phyloP scores from a whole-genome alignment of 2,888 invertebrate genomes.

The Caenorhabditis sp. region DNA sequence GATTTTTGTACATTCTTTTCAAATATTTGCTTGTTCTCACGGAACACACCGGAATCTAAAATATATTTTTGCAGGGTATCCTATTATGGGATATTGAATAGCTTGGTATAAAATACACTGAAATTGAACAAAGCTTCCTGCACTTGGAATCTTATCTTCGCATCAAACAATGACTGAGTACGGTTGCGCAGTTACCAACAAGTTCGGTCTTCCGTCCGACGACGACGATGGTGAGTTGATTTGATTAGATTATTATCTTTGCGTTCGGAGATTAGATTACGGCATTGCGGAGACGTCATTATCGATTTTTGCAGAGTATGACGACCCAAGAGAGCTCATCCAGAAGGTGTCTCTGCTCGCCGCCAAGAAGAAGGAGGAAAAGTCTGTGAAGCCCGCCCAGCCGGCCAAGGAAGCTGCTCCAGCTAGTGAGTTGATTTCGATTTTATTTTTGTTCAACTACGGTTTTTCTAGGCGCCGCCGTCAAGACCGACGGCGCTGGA shows the following conservation, averaged over 20 bases:
- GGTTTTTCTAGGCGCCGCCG: conserved; percentile 32
- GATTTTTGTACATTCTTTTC: conserved; percentile 9
- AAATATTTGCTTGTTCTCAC: background rate
- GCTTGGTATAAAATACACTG: conserved; percentile 55
- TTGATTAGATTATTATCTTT: conserved; percentile 35
- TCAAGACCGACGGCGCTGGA: conserved; percentile 65
- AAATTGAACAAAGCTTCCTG: conserved; percentile 61
- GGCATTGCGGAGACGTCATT: background rate
- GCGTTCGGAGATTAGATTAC: conserved; percentile 8
- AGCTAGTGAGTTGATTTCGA: conserved; percentile 40
- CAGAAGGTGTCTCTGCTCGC: conserved; percentile 62
- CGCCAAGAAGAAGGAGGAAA: conserved; percentile 73
- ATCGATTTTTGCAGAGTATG: conserved; percentile 70
- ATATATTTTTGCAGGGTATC: conserved; percentile 55
- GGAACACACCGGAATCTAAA: background rate
- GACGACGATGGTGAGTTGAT: conserved; percentile 75
- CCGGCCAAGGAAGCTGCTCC: conserved; percentile 62
- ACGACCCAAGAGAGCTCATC: conserved; percentile 77
- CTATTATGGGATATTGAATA: conserved; percentile 73
- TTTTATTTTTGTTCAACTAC: background rate
- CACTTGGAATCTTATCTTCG: conserved; percentile 65
- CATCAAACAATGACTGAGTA: conserved; percentile 71
- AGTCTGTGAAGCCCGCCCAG: conserved; percentile 69
- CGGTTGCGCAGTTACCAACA: conserved; percentile 78
- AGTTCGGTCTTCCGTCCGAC: conserved; percentile 77